Conservation (phyloP, 2,113 vertebrate genomes). For the Alces alces region DNA sequence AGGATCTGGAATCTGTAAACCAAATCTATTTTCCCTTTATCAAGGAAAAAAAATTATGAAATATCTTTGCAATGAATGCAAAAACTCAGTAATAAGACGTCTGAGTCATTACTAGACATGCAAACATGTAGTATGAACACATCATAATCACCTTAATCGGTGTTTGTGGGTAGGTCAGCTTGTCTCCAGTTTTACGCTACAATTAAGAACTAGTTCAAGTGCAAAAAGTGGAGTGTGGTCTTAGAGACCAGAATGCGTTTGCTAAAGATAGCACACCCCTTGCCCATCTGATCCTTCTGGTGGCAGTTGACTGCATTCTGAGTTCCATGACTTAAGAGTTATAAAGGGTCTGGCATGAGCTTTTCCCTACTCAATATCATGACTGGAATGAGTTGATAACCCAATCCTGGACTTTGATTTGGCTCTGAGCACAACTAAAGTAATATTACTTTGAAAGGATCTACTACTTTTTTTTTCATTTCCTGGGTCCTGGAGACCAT, state of each 20-base stretch:
- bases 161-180: neutral
- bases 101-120: neutral
- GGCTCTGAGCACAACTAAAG: conserved; percentile 8
- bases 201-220: conserved; percentile 42
- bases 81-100: neutral
- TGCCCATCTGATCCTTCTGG: conserved; percentile 44
- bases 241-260: conserved; percentile 56
- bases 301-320: conserved; percentile 30
- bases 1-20: neutral
- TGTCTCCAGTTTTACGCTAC: neutral
- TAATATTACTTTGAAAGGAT: neutral
- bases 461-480: neutral
- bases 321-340: conserved; percentile 60
- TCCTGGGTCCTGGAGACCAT: neutral
- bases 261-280: conserved; percentile 64
- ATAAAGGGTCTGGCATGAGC: conserved; percentile 49
- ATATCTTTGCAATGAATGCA: neutral
- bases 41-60: neutral
- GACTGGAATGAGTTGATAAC: conserved; percentile 46
- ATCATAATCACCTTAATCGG: neutral
- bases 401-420: conserved; percentile 15
- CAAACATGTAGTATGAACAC: neutral
- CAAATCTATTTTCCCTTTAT: neutral
- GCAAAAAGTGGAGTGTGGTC: conserved; percentile 10
- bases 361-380: conserved; percentile 7